phyloP scores from a whole-genome alignment of 1,140 invertebrate genomes.

The Panulirus ornatus region DNA sequence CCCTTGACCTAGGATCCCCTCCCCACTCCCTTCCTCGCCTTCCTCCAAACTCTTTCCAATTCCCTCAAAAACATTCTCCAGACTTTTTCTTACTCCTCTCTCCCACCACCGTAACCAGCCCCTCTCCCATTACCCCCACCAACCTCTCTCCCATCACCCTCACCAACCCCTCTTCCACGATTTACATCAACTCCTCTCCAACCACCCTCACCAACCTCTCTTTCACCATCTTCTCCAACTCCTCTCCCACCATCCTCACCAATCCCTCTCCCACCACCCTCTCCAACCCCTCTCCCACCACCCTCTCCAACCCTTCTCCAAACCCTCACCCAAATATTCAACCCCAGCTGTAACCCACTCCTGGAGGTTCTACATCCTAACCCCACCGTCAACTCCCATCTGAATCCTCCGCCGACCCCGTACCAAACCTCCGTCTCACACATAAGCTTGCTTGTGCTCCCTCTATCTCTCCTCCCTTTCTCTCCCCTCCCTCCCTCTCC shows the following conservation, averaged over 20 bases:
- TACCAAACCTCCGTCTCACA: neutral
- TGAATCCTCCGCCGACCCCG: neutral
- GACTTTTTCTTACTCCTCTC: neutral
- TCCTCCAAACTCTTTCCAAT: neutral
- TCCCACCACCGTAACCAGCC: neutral
- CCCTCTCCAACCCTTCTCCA: neutral
- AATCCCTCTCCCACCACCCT: neutral
- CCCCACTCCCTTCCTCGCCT: neutral
- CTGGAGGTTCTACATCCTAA: neutral
- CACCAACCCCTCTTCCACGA: too few species aligned
- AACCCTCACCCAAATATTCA: neutral
- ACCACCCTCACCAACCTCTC: too few species aligned
- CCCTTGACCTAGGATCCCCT: neutral
- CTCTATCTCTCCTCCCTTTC: slow-evolving; percentile 4
- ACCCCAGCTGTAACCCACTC: neutral
- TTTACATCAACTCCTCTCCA: too few species aligned
- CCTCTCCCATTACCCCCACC: neutral
- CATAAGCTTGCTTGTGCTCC: neutral
- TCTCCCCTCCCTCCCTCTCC: neutral
- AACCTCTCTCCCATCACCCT: neutral
- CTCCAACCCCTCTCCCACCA: too few species aligned
- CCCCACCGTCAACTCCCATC: neutral
- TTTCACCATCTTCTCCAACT: neutral
- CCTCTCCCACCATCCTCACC: slow-evolving; percentile 1
- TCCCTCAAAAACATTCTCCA: too few species aligned